Conservation (phyloP, 1,140 invertebrate species). For the Elysia chlorotica region DNA sequence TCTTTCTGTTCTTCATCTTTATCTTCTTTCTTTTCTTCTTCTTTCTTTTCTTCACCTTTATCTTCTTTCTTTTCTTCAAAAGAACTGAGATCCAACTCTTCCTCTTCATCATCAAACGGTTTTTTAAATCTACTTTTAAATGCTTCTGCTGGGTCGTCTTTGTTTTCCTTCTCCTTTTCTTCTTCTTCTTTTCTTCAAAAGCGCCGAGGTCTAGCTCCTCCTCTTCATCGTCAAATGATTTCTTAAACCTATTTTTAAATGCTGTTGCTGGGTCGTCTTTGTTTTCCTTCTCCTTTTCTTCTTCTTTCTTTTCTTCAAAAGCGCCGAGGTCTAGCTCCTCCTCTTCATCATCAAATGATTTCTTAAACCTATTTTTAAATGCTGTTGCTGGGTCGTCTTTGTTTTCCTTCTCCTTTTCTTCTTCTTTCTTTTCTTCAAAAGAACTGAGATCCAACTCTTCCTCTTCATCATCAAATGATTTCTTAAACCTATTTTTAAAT, state of each 20-base stretch:
- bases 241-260: slow-evolving; percentile 23
- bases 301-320: slow-evolving; percentile 21
- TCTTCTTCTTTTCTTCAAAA: slow-evolving; percentile 16
- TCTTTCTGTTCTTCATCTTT: background rate
- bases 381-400: slow-evolving; percentile 20
- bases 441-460: slow-evolving; percentile 27
- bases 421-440: slow-evolving; percentile 28
- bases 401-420: slow-evolving; percentile 25
- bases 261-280: slow-evolving; percentile 15
- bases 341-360: slow-evolving; percentile 25
- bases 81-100: slow-evolving; percentile 5
- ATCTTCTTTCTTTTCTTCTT: slow-evolving; percentile 12
- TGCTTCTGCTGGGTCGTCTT: slow-evolving; percentile 17
- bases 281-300: slow-evolving; percentile 20
- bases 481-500: slow-evolving; percentile 25
- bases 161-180: slow-evolving; percentile 19
- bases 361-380: slow-evolving; percentile 24
- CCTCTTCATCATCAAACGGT: slow-evolving; percentile 25
- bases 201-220: slow-evolving; percentile 10
- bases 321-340: too few relatives aligned
- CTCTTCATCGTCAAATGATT: slow-evolving; percentile 11
- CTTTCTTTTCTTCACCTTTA: slow-evolving; percentile 16
- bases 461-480: slow-evolving; percentile 26
- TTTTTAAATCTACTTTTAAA: slow-evolving; percentile 23
- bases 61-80: slow-evolving; percentile 12